phyloP scores from a whole-genome alignment of 2,797 vertebrate genomes.

The Carcharodon carcharias region DNA sequence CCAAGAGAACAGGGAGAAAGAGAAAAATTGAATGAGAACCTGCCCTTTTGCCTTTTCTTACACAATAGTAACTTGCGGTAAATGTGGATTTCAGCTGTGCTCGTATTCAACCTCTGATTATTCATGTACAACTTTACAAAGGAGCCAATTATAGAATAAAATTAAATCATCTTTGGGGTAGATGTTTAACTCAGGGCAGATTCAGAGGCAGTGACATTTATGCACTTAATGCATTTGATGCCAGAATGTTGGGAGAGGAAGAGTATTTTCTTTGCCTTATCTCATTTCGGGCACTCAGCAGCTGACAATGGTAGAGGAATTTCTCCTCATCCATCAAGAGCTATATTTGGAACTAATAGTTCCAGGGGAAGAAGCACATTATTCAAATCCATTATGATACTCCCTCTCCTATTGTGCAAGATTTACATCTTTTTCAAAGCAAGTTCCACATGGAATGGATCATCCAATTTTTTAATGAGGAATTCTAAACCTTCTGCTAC shows the following conservation, averaged over 20 bases:
- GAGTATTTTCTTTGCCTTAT: not conserved
- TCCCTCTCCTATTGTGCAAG: not conserved
- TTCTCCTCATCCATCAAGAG: not conserved
- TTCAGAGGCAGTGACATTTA: not conserved
- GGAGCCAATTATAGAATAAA: not conserved
- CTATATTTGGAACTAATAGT: not conserved
- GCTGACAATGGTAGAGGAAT: not conserved
- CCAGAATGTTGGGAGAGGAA: not conserved
- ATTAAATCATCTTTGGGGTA: not conserved
- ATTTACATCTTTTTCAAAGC: not conserved
- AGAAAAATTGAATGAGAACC: not conserved
- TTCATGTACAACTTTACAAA: not conserved
- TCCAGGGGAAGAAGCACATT: not conserved
- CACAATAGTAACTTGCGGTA: not conserved
- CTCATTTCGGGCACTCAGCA: not conserved
- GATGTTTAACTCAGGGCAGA: not conserved
- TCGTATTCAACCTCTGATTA: not conserved
- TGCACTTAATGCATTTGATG: not conserved
- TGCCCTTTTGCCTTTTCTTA: not conserved
- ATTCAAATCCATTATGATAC: not conserved
- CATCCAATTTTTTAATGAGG: not conserved
- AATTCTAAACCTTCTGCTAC: not conserved
- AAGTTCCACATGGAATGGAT: not conserved
- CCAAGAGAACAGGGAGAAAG: not conserved
- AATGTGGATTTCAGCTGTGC: not conserved